phyloP scores from a whole-genome alignment of 64 coral and sea anemone genomes.

The Montipora efflorescens region DNA sequence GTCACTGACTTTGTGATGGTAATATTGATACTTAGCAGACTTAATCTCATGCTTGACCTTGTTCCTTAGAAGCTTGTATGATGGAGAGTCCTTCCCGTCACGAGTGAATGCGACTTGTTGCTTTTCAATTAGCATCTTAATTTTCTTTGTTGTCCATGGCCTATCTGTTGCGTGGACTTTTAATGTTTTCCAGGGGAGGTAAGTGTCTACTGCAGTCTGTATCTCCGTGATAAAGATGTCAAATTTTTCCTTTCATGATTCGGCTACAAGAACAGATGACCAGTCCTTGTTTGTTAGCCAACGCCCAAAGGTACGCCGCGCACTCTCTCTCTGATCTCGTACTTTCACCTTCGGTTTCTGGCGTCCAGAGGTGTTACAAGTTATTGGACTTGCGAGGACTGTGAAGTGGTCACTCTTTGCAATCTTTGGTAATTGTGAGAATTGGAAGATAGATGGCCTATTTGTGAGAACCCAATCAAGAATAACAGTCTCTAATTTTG shows the following conservation, averaged over 20 bases:
- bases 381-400: too few species aligned
- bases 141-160: constrained; percentile 48
- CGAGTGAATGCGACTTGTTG: constrained; percentile 26
- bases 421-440: too few species aligned
- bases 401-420: too few species aligned
- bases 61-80: constrained; percentile 56
- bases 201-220: too few species aligned
- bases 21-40: constrained; percentile 61
- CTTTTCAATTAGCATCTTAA: constrained; percentile 52
- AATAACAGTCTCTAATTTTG: constrained; percentile 43
- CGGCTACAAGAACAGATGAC: too few species aligned
- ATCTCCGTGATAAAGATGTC: too few species aligned
- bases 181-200: constrained; percentile 31
- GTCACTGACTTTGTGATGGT: constrained; percentile 53
- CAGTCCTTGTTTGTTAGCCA: too few species aligned
- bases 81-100: constrained; percentile 48
- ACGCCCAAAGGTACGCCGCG: too few species aligned
- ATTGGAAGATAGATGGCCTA: background rate
- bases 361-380: too few species aligned
- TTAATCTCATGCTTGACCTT: constrained; percentile 56
- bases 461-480: constrained; percentile 61
- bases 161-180: constrained; percentile 39
- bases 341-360: too few species aligned
- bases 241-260: too few species aligned
- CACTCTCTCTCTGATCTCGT: too few species aligned